Evolutionary conservation across 2,888 invertebrate genomes (phyloP), one percentile per base, ranked within the genome.

Genomic region (Eucriotettix oculatus): DNA sequence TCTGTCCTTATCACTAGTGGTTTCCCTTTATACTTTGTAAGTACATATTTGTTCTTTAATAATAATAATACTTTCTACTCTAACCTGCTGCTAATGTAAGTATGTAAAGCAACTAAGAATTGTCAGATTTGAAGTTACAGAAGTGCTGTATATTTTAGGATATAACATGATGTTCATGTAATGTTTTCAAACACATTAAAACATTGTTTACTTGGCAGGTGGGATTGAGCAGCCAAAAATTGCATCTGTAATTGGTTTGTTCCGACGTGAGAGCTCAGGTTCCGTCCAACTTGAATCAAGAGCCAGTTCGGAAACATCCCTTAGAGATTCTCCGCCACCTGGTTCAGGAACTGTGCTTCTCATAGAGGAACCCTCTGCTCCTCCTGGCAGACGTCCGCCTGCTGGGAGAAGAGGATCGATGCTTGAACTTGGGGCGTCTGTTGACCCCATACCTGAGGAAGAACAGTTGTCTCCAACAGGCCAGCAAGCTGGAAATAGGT

Each of bases 171-270:
- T n/a, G n/a, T n/a, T n/a, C n/a, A 29, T 29, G 29, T 29, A 29
- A 29, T 29, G 29, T 29, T 29, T 29, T 29, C 29, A 29, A 29
- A 29, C 29, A 29, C 29, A 29, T 29, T 29, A 29, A 29, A 29
- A 29, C 7, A 5, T 29, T 29, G 29, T 29, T 29, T 29, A 29
- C 29, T 14, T n/a, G 16, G 54, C 66, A 88, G 90, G 90, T 77
- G 90, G 90, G 70, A 84, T 90, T 75, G 88, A 89, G 75, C 87
- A 89, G 79, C 87, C 89, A 74, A 85, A 88, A 77, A 81, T 82
- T 76, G 82, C 85, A 68, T 90, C 90, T 75, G 90, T 91, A 75
- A 90, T 90, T 79, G 90, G 90, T 75, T 80, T 90, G 65, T 91
- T 91, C 76, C 82, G 90, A 70, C 82, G 89, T 70, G 90, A 90